Conservation (phyloP, 2,797 vertebrate genomes). For the Pelochelys cantorii region DNA sequence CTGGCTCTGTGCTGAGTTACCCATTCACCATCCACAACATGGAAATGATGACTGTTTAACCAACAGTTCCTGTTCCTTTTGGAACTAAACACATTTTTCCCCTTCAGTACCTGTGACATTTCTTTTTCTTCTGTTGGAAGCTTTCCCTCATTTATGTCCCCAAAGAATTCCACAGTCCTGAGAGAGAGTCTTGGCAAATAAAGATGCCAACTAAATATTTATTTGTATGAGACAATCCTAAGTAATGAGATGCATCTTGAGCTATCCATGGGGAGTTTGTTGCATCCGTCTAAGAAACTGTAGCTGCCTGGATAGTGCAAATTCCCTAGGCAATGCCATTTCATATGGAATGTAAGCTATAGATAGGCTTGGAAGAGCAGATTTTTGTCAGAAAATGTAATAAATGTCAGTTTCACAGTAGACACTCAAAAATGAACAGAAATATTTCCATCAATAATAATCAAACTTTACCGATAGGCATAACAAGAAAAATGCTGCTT, state of each 20-base stretch:
- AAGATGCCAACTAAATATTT: constrained; percentile 5
- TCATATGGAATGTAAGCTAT: not conserved
- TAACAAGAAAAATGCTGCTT: not conserved
- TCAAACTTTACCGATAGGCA: not conserved
- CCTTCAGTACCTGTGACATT: fast-evolving
- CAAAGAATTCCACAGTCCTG: not conserved
- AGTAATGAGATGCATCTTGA: not conserved
- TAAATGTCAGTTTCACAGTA: not conserved
- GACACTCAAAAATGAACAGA: not conserved
- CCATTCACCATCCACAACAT: not conserved
- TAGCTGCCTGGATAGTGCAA: not conserved
- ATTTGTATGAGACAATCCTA: not conserved
- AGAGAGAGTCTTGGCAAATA: not conserved
- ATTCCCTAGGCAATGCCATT: not conserved
- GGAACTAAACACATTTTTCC: fast-evolving
- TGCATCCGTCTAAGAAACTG: not conserved
- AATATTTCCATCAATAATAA: not conserved
- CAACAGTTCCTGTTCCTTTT: not conserved
- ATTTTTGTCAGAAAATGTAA: not conserved
- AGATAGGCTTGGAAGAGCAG: not conserved
- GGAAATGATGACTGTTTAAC: fast-evolving
- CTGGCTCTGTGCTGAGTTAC: not conserved
- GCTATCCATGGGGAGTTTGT: not conserved
- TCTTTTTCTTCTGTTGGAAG: not conserved
- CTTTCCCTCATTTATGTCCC: not conserved